Percentiles rank a stretch among this genome's conserved stretches.
phyloP scores from a whole-genome alignment of 2,797 vertebrate genomes.

The Champsocephalus gunnari region DNA sequence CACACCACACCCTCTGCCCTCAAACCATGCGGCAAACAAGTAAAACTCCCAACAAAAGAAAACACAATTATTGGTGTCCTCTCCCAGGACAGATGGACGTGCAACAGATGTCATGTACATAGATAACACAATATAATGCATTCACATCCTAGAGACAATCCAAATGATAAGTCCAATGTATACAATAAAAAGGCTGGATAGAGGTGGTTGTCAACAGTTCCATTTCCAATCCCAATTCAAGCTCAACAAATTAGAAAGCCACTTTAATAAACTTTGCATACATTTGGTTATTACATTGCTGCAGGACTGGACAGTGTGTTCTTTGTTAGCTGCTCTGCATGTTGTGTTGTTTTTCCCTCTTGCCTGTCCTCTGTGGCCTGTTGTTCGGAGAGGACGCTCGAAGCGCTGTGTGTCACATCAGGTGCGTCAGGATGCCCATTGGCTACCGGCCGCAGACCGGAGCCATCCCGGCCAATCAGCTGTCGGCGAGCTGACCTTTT shows the following conservation, averaged over 20 bases:
- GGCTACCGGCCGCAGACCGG: conserved; percentile 77
- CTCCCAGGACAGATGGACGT: too few relatives aligned
- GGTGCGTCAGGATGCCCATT: conserved; percentile 86
- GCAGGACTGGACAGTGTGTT: conserved; percentile 54
- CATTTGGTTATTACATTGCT: conserved; percentile 40
- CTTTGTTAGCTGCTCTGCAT: conserved; percentile 48
- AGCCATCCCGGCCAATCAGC: conserved; percentile 81
- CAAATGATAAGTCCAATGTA: too few relatives aligned
- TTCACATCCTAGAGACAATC: too few relatives aligned
- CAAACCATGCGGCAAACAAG: too few relatives aligned
- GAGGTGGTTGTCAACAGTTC: too few relatives aligned
- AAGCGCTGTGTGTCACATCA: conserved; percentile 84
- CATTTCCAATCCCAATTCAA: conserved; percentile 7
- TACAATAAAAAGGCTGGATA: too few relatives aligned
- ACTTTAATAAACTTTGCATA: conserved; percentile 40
- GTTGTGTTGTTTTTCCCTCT: conserved; percentile 65
- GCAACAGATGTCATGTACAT: too few relatives aligned
- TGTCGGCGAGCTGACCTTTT: conserved; percentile 91
- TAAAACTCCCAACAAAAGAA: too few relatives aligned
- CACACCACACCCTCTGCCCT: too few relatives aligned
- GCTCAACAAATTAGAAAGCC: conserved; percentile 47
- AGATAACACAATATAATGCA: too few relatives aligned
- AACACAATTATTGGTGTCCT: too few relatives aligned
- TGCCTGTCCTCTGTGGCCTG: conserved; percentile 58
- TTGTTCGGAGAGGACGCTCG: conserved; percentile 64